Percentiles rank a stretch among this genome's conserved stretches.
Conservation (phyloP, 2,797 vertebrate species). For the Picus viridis region DNA sequence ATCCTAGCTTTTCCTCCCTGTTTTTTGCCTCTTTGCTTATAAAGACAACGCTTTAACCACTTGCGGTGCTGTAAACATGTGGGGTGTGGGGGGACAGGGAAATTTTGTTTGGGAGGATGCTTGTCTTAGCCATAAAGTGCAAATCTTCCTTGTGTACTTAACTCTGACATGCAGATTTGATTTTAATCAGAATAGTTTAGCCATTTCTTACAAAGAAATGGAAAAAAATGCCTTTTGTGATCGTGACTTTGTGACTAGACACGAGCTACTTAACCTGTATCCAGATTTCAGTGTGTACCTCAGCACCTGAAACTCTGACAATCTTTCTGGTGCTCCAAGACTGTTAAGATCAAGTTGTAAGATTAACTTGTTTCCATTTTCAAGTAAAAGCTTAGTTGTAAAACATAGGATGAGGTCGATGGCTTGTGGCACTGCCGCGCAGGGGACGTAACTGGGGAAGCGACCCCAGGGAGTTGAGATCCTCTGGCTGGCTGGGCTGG, state of each 20-base stretch:
- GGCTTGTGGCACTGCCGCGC: slow-evolving; percentile 21
- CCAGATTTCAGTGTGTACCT: neutral
- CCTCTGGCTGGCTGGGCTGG: slow-evolving; percentile 48
- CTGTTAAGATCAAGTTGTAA: slow-evolving; percentile 11
- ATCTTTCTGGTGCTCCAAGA: neutral
- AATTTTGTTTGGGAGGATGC: neutral
- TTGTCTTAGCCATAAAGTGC: neutral
- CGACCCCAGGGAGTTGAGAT: slow-evolving; percentile 19
- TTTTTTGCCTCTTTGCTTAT: neutral
- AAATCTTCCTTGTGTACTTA: neutral
- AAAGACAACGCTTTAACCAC: neutral
- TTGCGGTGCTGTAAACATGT: neutral
- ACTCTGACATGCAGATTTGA: neutral
- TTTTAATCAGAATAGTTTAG: neutral
- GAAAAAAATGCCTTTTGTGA: neutral
- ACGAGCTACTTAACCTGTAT: accelerated
- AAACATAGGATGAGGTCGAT: slow-evolving; percentile 37
- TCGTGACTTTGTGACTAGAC: neutral
- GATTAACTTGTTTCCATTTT: slow-evolving; percentile 58
- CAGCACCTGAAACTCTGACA: neutral
- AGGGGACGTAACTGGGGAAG: slow-evolving; percentile 22
- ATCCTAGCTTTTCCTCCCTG: too few relatives aligned
- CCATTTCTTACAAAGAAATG: neutral
- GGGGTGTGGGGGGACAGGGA: neutral
- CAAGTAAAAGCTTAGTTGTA: slow-evolving; percentile 48